These are phyloP conservation scores for Sussaba pulchella DNA, from an alignment of 2,888 invertebrate genomes.

Conservation along the genomic window DNA sequence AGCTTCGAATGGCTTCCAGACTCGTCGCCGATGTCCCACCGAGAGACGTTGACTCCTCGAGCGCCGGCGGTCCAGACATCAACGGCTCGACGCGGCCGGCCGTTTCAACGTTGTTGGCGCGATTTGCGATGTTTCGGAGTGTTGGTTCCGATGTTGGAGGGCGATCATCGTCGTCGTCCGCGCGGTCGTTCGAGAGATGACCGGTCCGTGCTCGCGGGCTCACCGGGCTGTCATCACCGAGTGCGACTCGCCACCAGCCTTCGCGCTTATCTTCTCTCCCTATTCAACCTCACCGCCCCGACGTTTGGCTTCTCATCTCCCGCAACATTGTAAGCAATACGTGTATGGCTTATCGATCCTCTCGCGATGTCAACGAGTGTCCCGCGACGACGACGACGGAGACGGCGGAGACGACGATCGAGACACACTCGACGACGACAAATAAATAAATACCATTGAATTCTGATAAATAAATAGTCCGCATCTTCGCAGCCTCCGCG, in stretches of 20 bases:
- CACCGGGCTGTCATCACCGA: constrained; percentile 44
- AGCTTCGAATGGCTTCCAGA: constrained; percentile 15
- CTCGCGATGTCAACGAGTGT: constrained; percentile 47
- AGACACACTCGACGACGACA: constrained; percentile 23
- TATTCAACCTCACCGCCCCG: not conserved
- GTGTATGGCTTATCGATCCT: constrained; percentile 51
- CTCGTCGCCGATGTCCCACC: constrained; percentile 11
- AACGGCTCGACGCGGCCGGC: constrained; percentile 17
- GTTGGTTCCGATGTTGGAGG: constrained; percentile 33
- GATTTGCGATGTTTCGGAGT: constrained; percentile 45
- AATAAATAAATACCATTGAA: constrained; percentile 6
- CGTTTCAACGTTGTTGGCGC: constrained; percentile 10
- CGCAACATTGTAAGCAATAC: constrained; percentile 27
- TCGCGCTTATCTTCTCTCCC: constrained; percentile 27
- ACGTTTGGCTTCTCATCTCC: constrained; percentile 21
- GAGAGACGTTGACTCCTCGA: constrained; percentile 21
- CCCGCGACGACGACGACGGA: not conserved
- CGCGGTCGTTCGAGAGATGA: constrained; percentile 30
- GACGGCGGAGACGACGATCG: constrained; percentile 13
- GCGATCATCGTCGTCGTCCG: constrained; percentile 18
- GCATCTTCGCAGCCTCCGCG: not conserved
- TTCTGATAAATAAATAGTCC: not conserved
- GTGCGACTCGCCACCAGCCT: constrained; percentile 28
- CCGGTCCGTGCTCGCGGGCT: constrained; percentile 14
- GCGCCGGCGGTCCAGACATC: constrained; percentile 28